phyloP scores from a whole-genome alignment of 1,140 invertebrate genomes.

The Phymastichus coffea region DNA sequence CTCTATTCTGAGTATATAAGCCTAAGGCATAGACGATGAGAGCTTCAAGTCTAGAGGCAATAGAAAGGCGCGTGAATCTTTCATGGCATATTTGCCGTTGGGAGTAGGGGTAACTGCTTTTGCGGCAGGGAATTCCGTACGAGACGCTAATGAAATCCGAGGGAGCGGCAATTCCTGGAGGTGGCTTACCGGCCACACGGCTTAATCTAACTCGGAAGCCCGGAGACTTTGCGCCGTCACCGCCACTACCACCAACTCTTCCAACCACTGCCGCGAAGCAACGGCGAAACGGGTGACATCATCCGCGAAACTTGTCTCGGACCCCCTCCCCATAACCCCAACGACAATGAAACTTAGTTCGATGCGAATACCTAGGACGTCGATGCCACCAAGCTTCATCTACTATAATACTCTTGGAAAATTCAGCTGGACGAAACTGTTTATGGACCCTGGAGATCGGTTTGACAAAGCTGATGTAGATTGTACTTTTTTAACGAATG shows the following conservation, averaged over 20 bases:
- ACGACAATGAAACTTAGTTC: conserved; percentile 52
- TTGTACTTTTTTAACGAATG: no score
- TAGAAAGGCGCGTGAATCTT: conserved; percentile 24
- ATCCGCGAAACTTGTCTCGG: conserved; percentile 45
- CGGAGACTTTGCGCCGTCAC: conserved; percentile 47
- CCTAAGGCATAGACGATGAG: no score
- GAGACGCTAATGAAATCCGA: conserved; percentile 54
- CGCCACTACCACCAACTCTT: no score
- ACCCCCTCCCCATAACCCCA: conserved; percentile 40
- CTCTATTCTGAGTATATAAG: no score
- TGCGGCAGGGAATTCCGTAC: conserved; percentile 44
- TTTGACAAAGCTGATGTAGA: no score
- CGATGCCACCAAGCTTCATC: conserved; percentile 36
- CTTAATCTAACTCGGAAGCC: conserved; percentile 51
- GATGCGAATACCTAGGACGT: conserved; percentile 43
- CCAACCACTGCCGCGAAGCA: conserved; percentile 38
- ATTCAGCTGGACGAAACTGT: no score
- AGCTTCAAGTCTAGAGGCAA: no score
- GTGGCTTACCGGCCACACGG: conserved; percentile 50
- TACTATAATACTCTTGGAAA: no score
- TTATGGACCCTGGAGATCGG: no score
- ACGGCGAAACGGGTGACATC: no score
- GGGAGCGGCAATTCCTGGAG: conserved; percentile 52
- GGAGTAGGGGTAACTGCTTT: conserved; percentile 36
- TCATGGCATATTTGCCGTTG: conserved; percentile 25